Conservation (phyloP, 2,888 invertebrate species). For the Apamea anceps region DNA sequence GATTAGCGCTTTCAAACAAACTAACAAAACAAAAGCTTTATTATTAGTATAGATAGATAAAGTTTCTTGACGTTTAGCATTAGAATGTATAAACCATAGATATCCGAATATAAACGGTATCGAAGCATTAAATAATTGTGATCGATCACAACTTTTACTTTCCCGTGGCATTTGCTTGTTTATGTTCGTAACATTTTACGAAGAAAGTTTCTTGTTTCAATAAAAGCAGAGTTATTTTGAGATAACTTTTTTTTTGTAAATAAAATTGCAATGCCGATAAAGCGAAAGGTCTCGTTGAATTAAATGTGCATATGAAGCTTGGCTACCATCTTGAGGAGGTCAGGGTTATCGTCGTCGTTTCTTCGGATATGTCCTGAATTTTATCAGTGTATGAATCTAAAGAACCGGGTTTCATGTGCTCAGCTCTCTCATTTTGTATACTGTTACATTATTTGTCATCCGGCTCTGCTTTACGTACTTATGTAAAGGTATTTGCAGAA, state of each 20-base stretch:
- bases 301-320: slow-evolving; percentile 13
- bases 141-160: slow-evolving; percentile 57
- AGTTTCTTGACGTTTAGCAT: slow-evolving; percentile 1
- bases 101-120: slow-evolving; percentile 9
- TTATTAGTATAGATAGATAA: neutral
- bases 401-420: neutral
- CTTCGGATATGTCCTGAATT: slow-evolving; percentile 40
- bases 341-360: slow-evolving; percentile 37
- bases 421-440: slow-evolving; percentile 6
- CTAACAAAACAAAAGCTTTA: no score
- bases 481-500: no score
- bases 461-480: neutral
- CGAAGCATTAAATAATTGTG: slow-evolving; percentile 32
- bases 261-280: slow-evolving; percentile 23
- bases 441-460: neutral
- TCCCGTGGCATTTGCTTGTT: slow-evolving; percentile 39
- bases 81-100: neutral
- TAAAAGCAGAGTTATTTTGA: slow-evolving; percentile 45
- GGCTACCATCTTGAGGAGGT: slow-evolving; percentile 25
- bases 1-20: no score
- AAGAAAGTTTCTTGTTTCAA: slow-evolving; percentile 55
- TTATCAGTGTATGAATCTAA: slow-evolving; percentile 23
- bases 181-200: slow-evolving; percentile 26
- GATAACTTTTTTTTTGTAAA: slow-evolving; percentile 13
- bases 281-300: slow-evolving; percentile 55